Base-by-base conservation (phyloP, 1,140 invertebrate species). In the Papilio helenus region DNA sequence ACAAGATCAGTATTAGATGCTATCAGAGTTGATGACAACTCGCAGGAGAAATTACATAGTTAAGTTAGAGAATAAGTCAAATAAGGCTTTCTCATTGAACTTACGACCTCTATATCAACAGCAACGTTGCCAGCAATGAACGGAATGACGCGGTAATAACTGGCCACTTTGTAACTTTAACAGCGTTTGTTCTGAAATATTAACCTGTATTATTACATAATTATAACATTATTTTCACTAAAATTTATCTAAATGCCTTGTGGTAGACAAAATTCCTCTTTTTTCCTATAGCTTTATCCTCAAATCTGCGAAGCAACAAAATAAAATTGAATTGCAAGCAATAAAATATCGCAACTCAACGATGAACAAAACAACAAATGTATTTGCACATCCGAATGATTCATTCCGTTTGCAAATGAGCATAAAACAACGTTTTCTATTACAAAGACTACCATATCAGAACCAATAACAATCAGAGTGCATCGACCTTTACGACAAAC, bases 361-460 rank as follows among this genome's bases (percentile, higher is more conserved):
- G 68, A 79, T 71, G 39, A 80, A 49, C 46, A 49, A 79, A 76
- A 79, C 68, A 73, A 65, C 79, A 71, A 65, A 18, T 72, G 80
- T 29, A 81, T 78, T 80, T 80, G 87, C 80, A 84, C 84, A 86
- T 79, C 42, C 79, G 29, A 72, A 85, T 83, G 81, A 87, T 84
- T 85, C 81, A 85, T 86, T 81, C 81, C 82, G 86, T 83, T 91
- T 88, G 86, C 88, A 90, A 89, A 89, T 89, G 84, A 88, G 84
- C 74, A 82, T 80, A 88, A 87, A 88, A 89, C 85, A 87, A 80
- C 81, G 85, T 83, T 87, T 84, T 80, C 82, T 88, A 83, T 86
- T 85, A 88, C 83, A 88, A 82, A 82, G 82, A 85, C 76, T 83
- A 79, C 85, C 82, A 86, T 89, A 89, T 88, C 84, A 87, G 83